Evolutionary conservation across 2,113 vertebrate species (phyloP).

Genomic region (Glareola pratincola): DNA sequence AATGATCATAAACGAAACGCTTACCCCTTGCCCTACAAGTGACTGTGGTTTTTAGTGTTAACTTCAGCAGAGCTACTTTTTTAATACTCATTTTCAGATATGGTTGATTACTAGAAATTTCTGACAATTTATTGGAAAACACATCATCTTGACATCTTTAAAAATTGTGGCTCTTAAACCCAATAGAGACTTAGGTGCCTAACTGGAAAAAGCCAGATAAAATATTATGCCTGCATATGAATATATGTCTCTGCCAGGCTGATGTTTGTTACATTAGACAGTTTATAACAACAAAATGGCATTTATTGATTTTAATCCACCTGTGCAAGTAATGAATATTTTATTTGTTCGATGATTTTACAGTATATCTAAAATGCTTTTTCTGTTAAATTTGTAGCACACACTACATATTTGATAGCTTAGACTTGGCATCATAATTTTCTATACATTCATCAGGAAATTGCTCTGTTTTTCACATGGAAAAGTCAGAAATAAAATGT

Average conservation of each 20-base stretch:
- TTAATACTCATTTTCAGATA: background rate
- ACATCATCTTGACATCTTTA: background rate
- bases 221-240: background rate
- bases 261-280: constrained; percentile 28
- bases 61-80: background rate
- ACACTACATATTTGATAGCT: background rate
- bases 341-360: constrained; percentile 7
- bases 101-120: background rate
- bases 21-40: background rate
- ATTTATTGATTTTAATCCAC: constrained; percentile 63
- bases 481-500: background rate
- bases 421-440: background rate
- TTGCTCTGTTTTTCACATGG: background rate
- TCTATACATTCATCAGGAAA: background rate
- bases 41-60: background rate
- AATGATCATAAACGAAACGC: background rate
- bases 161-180: background rate
- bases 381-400: background rate
- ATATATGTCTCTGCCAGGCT: background rate
- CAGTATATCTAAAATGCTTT: background rate
- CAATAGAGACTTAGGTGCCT: background rate
- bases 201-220: background rate
- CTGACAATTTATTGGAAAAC: background rate
- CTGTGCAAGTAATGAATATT: constrained; percentile 42
- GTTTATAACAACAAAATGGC: constrained; percentile 26